A percentile compares a stretch with the other conserved stretches of the same genome.
These are phyloP conservation scores for Heliornis fulica DNA, from an alignment of 2,113 vertebrate species.

Conservation along the genomic window DNA sequence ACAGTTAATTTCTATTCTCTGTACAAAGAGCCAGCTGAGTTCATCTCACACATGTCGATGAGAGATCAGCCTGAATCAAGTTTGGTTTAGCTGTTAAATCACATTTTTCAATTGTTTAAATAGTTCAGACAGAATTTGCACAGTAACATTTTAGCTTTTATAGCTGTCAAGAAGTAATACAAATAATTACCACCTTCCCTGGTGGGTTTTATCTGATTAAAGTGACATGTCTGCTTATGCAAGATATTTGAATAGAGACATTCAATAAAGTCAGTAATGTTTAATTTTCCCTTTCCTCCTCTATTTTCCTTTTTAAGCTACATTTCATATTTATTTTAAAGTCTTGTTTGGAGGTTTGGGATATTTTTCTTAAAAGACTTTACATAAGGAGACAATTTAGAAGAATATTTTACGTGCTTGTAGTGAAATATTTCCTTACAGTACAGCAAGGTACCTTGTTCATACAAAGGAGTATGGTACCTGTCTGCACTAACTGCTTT, in stretches of 20 bases:
- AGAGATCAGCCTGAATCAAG: constrained; percentile 35
- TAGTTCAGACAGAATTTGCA: constrained; percentile 60
- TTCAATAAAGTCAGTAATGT: constrained; percentile 41
- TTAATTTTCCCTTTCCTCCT: constrained; percentile 19
- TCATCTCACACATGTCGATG: neutral
- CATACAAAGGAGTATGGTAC: neutral
- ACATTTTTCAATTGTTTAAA: constrained; percentile 66
- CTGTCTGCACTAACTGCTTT: neutral
- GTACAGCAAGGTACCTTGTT: neutral
- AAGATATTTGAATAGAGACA: constrained; percentile 59
- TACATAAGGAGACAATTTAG: neutral
- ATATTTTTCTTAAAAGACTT: neutral
- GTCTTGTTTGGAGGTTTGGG: neutral
- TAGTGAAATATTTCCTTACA: neutral
- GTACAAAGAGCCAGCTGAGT: neutral
- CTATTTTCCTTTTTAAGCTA: neutral
- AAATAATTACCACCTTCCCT: constrained; percentile 60
- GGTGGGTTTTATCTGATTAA: constrained; percentile 61
- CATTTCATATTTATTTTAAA: constrained; percentile 23
- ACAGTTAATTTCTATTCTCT: constrained; percentile 13
- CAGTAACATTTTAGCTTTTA: constrained; percentile 59
- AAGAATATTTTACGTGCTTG: neutral
- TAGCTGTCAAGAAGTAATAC: constrained; percentile 58
- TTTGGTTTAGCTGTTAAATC: constrained; percentile 63
- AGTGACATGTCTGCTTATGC: constrained; percentile 62